Base-by-base conservation (phyloP, 2,113 vertebrate genomes). In the Calonectris borealis region DNA sequence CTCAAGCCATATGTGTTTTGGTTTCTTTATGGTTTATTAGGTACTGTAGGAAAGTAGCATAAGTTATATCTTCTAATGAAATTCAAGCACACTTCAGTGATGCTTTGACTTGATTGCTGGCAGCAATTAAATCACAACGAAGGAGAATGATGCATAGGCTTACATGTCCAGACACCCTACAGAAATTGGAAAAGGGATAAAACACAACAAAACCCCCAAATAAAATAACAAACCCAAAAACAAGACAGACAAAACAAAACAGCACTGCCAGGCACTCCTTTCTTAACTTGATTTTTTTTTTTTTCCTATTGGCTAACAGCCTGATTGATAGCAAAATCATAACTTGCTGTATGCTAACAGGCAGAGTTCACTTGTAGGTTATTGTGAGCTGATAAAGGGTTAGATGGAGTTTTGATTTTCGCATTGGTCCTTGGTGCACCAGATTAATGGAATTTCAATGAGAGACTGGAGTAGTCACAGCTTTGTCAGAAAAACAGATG, bases 21-120 rank as follows among this genome's bases (percentile, higher is more conserved):
- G 98, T 98, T 99, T 98, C 97, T 98, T 98, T 98, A 99, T 99
- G 98, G 98, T 98, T 99, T 98, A 98, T 99, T 98, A 98, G 98
- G 98, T 98, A 98, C 98, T 98, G 98, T 98, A 98, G 98, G 98
- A 98, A 98, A 99, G 98, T 98, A 98, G 98, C 98, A 98, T 99
- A 98, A 98, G 98, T 98, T 98, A 98, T 98, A 98, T 98, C 98
- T 98, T 98, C 98, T 99, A 98, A 98, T 98, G 98, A 98, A 99
- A 99, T 98, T 98, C 98, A 98, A 98, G 97, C 98, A 98, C 98
- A 98, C 98, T 98, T 98, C 98, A 98, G 96, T 98, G 98, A 98
- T 98, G 98, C 98, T 98, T 98, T 93, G 97, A 98, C 97, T 98
- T 98, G 98, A 98, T 98, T 98, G 98, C 98, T 98, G 96, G 97